Evolutionary conservation across 2,113 vertebrate species (phyloP).

Genomic region (Rhombomys opimus): DNA sequence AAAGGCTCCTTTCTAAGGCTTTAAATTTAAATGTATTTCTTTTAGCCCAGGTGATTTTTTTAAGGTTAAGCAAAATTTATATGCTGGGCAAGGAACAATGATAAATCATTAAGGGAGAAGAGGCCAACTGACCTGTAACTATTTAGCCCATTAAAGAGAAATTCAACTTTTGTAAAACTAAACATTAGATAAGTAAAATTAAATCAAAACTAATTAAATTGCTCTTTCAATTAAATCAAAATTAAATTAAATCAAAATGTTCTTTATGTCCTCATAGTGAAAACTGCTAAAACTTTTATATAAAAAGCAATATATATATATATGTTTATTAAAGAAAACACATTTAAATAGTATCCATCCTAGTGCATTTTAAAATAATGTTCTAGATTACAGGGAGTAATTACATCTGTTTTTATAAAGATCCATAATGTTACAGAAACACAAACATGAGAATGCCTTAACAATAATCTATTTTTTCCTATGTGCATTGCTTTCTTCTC

Average conservation of each 20-base stretch:
- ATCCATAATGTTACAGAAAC: slow-evolving; percentile 39
- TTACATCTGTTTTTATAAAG: slow-evolving; percentile 30
- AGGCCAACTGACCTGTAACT: not conserved
- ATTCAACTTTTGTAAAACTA: slow-evolving; percentile 75
- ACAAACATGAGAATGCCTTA: slow-evolving; percentile 32
- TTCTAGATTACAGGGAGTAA: slow-evolving; percentile 18
- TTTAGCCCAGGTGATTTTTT: slow-evolving; percentile 55
- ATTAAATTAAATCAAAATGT: slow-evolving; percentile 65
- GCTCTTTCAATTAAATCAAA: slow-evolving; percentile 52
- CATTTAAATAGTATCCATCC: slow-evolving; percentile 55
- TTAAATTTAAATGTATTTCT: slow-evolving; percentile 52
- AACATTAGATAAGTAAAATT: slow-evolving; percentile 62
- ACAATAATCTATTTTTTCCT: slow-evolving; percentile 51
- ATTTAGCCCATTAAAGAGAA: slow-evolving; percentile 57
- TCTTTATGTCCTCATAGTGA: slow-evolving; percentile 31
- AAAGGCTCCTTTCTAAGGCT: not conserved
- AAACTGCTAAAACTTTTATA: slow-evolving; percentile 64
- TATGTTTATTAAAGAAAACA: slow-evolving; percentile 59
- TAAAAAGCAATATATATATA: slow-evolving; percentile 49
- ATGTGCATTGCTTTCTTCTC: slow-evolving; percentile 16
- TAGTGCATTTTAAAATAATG: slow-evolving; percentile 7
- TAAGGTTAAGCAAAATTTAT: slow-evolving; percentile 51
- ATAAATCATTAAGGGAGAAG: slow-evolving; percentile 39
- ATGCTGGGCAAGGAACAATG: slow-evolving; percentile 39
- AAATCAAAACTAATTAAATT: slow-evolving; percentile 34